A percentile compares a stretch with the other conserved stretches of the same genome.
phyloP scores from a whole-genome alignment of 1,140 invertebrate genomes.

The Choristoneura fumiferana region DNA sequence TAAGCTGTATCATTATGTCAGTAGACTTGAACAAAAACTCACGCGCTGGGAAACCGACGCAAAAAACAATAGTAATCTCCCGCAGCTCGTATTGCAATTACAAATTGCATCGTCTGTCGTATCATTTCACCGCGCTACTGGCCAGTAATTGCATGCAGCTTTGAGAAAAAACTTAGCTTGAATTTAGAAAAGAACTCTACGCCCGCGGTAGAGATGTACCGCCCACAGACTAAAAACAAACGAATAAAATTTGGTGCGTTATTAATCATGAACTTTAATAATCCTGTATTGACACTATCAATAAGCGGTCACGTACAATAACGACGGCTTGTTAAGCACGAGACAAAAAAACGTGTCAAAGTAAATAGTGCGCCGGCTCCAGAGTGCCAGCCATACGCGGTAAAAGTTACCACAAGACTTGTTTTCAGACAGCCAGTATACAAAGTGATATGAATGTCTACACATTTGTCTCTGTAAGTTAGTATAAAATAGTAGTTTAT shows the following conservation, averaged over 20 bases:
- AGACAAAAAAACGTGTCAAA: constrained; percentile 69
- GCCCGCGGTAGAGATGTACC: not conserved
- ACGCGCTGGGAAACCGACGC: constrained; percentile 44
- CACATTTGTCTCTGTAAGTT: constrained; percentile 17
- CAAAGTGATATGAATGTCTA: constrained; percentile 14
- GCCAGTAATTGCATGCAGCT: not conserved
- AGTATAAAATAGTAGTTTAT: constrained; percentile 19
- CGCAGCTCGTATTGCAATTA: constrained; percentile 4
- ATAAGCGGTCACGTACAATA: constrained; percentile 59
- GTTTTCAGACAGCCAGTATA: constrained; percentile 25
- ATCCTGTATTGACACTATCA: constrained; percentile 68
- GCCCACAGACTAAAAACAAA: constrained; percentile 17
- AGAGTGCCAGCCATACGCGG: constrained; percentile 42
- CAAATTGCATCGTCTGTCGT: constrained; percentile 14
- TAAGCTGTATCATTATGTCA: constrained; percentile 66
- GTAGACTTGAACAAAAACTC: constrained; percentile 27
- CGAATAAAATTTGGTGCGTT: constrained; percentile 26
- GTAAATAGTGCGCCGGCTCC: constrained; percentile 52
- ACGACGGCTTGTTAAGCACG: constrained; percentile 61
- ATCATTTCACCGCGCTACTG: constrained; percentile 4
- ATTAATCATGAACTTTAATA: constrained; percentile 59
- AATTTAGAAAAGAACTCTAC: not conserved
- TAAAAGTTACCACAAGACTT: constrained; percentile 19
- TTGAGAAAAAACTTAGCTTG: not conserved
- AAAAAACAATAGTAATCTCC: constrained; percentile 40